A percentile compares a stretch with the other conserved stretches of the same genome.
Evolutionary conservation across 2,888 invertebrate genomes (phyloP).

Genomic region (Morinoia aosen): DNA sequence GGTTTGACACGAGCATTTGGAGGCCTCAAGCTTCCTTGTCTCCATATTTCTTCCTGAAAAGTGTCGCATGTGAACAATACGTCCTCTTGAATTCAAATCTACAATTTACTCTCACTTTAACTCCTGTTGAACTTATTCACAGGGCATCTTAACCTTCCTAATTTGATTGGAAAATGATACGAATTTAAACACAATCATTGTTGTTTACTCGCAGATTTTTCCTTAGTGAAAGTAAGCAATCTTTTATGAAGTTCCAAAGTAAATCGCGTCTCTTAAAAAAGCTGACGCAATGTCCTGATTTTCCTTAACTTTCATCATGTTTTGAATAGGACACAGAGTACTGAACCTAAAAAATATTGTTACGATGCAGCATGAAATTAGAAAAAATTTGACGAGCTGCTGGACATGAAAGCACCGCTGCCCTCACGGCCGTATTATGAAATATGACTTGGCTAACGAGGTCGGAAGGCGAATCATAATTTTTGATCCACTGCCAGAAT

Average conservation of each 20-base stretch:
- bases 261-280: not conserved
- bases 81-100: not conserved
- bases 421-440: constrained; percentile 6
- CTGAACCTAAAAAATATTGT: not conserved
- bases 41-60: not conserved
- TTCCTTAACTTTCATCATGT: not conserved
- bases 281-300: not conserved
- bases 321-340: not conserved
- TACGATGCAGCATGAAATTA: not conserved
- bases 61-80: not conserved
- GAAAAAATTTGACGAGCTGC: constrained; percentile 4
- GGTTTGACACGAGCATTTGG: not conserved
- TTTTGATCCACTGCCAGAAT: constrained; percentile 45
- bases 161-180: no score
- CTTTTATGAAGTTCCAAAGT: not conserved
- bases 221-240: not conserved
- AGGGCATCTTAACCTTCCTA: no score
- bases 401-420: constrained; percentile 12
- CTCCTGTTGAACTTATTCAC: not conserved
- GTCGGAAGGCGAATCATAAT: constrained; percentile 42
- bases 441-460: constrained; percentile 1
- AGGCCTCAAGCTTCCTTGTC: not conserved
- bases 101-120: not conserved
- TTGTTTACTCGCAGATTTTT: no score
- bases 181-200: no score